These are phyloP conservation scores for Chrysolina americana DNA, from an alignment of 2,888 invertebrate species.

Conservation along the genomic window DNA sequence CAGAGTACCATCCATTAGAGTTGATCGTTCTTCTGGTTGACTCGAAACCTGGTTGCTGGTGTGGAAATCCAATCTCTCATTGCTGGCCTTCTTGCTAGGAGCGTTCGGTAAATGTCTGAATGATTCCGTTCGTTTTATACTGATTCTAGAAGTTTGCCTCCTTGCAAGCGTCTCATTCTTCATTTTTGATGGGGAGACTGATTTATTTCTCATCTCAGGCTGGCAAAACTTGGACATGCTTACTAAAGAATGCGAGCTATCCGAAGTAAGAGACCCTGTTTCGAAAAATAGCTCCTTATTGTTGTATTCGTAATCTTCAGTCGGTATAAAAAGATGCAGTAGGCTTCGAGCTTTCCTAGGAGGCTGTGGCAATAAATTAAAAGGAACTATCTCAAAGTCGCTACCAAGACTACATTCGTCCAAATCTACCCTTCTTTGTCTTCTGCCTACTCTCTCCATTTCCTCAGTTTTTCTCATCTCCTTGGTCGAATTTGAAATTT, in stretches of 20 bases:
- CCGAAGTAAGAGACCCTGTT: conserved; percentile 76
- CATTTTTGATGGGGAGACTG: conserved; percentile 67
- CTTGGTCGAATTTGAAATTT: conserved; percentile 58
- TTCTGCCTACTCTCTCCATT: conserved; percentile 61
- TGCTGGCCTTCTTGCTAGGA: conserved; percentile 42
- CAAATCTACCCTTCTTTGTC: conserved; percentile 62
- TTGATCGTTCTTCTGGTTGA: conserved; percentile 47
- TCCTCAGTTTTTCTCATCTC: conserved; percentile 61
- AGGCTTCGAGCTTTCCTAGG: conserved; percentile 83
- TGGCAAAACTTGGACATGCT: conserved; percentile 73
- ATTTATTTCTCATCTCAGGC: conserved; percentile 33
- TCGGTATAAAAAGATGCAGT: conserved; percentile 78
- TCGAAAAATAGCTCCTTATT: conserved; percentile 73
- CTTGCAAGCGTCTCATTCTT: conserved; percentile 30
- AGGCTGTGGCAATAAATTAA: conserved; percentile 85
- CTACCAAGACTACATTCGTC: conserved; percentile 73
- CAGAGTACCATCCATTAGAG: conserved; percentile 42
- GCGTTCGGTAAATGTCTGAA: conserved; percentile 49
- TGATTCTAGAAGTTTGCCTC: conserved; percentile 44
- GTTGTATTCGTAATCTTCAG: conserved; percentile 71
- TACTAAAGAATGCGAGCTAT: conserved; percentile 80
- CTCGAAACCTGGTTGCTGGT: conserved; percentile 48
- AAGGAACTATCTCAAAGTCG: conserved; percentile 81
- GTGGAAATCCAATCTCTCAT: conserved; percentile 32
- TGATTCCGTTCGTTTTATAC: conserved; percentile 57